A percentile compares a stretch with the other conserved stretches of the same genome.
Evolutionary conservation across 2,113 vertebrate species (phyloP).

Genomic region (Notothenia rossii): DNA sequence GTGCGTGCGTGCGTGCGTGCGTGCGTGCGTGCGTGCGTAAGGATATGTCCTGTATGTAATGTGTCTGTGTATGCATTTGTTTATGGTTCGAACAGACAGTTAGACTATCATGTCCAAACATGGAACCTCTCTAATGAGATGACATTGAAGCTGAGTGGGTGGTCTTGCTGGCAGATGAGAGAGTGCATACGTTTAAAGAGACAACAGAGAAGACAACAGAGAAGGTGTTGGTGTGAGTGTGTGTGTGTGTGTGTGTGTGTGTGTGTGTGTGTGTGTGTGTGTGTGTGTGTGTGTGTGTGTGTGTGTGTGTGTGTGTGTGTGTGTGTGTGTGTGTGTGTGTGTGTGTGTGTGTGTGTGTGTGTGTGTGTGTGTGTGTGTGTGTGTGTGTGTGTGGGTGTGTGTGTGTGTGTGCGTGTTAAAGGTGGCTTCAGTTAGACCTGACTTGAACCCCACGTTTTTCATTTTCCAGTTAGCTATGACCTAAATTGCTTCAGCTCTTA

Average conservation of each 20-base stretch:
- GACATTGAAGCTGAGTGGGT: constrained; percentile 49
- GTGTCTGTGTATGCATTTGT: constrained; percentile 35
- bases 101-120: constrained; percentile 67
- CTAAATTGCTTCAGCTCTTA: background rate
- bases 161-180: constrained; percentile 50
- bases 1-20: too few species aligned
- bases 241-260: background rate
- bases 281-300: too few species aligned
- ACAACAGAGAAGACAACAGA: constrained; percentile 26
- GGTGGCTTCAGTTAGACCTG: constrained; percentile 6
- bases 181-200: constrained; percentile 21
- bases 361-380: too few species aligned
- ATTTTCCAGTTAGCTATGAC: background rate
- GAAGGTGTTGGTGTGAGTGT: background rate
- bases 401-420: constrained; percentile 3
- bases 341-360: background rate
- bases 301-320: too few species aligned
- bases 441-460: constrained; percentile 18
- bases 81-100: constrained; percentile 57
- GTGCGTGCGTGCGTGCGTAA: too few species aligned
- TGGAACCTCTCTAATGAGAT: constrained; percentile 38
- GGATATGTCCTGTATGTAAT: constrained; percentile 10
- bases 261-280: too few species aligned
- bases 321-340: too few species aligned
- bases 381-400: too few species aligned